Evolutionary conservation across 2,888 invertebrate genomes (phyloP), one percentile per base, ranked within the genome.

Genomic region (Rhingia campestris): DNA sequence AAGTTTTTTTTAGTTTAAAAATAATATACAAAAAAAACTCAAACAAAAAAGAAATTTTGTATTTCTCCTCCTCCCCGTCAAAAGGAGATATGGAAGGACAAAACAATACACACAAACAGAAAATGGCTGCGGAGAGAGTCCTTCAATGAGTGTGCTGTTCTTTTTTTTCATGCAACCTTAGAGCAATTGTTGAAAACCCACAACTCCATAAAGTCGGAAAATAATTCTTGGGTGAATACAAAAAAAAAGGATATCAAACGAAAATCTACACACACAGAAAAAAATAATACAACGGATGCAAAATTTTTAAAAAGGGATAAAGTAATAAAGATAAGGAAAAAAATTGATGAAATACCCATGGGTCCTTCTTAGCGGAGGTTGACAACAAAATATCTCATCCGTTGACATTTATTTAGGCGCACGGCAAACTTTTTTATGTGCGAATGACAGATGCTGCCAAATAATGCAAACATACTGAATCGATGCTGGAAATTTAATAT

Each of bases 371-470:
- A 37, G 58, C 41, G 37, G 41, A 73, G 66, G 37, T 35, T 43
- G 49, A 61, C 67, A 58, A 54, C 45, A 63, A 72, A 63, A 10
- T 56, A 69, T 59, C 61, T 59, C 9, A 51, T 54, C n/a, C 53
- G 54, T 45, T 67, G 75, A 69, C 67, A 76, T 76, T 41, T 66
- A 74, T 74, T 74, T 67, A 67, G 53, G 75, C 51, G 32, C 14
- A 37, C 41, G 41, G 3, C 10, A 41, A 9, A 9, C 10, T 41
- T 35, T 37, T 66, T 72, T 77, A 22, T 45, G 66, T 37, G 10
- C 4, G 45, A 56, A 37, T 67, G 81, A 66, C 47, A 81, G 70
- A 80, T 70, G 75, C 72, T 77, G 66, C 77, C 77, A 77, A 77
- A 72, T 12, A 51, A 41, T 35, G 51, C 35, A 41, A 33, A 45